Conservation (phyloP, 2,888 invertebrate species). For the Xanthorhoe spadicearia region DNA sequence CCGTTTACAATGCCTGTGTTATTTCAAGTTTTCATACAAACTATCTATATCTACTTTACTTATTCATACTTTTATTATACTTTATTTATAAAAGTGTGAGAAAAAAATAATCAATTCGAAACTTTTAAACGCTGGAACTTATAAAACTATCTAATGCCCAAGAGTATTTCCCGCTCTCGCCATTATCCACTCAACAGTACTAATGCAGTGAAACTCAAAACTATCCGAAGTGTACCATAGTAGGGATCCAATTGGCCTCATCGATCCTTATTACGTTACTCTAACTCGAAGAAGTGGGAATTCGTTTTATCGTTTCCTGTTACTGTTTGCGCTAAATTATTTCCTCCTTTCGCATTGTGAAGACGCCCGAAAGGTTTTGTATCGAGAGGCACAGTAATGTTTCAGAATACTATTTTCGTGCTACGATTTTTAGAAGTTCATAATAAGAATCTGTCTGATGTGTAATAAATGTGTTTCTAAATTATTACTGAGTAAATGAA, state of each 20-base stretch:
- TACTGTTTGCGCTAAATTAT: slow-evolving; percentile 44
- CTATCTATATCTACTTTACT: too few species aligned
- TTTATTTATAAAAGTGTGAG: too few species aligned
- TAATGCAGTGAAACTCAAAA: slow-evolving; percentile 33
- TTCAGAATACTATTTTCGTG: neutral
- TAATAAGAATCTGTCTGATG: too few species aligned
- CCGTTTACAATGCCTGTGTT: too few species aligned
- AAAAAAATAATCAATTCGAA: neutral
- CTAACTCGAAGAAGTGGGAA: slow-evolving; percentile 40
- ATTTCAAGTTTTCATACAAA: too few species aligned
- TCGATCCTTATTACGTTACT: slow-evolving; percentile 60
- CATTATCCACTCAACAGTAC: slow-evolving; percentile 9
- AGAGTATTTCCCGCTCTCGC: slow-evolving; percentile 4
- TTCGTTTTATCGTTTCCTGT: slow-evolving; percentile 50
- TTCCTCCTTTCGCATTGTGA: slow-evolving; percentile 32
- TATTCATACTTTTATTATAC: too few species aligned
- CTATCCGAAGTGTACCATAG: slow-evolving; percentile 37
- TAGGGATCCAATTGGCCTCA: slow-evolving; percentile 56
- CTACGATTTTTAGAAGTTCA: neutral
- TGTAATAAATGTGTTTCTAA: too few species aligned
- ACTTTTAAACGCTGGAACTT: neutral
- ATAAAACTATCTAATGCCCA: neutral
- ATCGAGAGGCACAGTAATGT: neutral
- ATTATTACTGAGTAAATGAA: too few species aligned
- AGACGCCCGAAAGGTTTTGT: slow-evolving; percentile 8